Evolutionary conservation across 2,797 vertebrate genomes (phyloP).

Genomic region (Mionectes olivaceus): DNA sequence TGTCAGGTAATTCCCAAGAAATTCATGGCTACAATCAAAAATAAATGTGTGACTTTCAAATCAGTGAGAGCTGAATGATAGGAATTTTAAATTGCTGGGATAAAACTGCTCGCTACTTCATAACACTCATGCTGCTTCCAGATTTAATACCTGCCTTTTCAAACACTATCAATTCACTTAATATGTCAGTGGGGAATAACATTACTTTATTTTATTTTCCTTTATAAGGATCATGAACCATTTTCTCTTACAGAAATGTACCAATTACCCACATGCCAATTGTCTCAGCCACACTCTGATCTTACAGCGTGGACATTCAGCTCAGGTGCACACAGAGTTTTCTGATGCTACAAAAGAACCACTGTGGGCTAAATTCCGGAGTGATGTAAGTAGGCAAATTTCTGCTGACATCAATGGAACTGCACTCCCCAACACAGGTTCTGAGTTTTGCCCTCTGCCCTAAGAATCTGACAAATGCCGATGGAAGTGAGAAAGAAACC

Average conservation of each 20-base stretch:
- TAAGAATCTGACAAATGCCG: constrained; percentile 37
- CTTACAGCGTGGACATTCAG: constrained; percentile 34
- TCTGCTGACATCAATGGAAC: constrained; percentile 63
- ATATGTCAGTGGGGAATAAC: constrained; percentile 45
- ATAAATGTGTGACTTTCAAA: constrained; percentile 34
- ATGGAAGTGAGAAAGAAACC: constrained; percentile 26
- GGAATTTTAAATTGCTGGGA: constrained; percentile 52
- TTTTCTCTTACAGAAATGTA: not conserved
- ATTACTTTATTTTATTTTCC: constrained; percentile 47
- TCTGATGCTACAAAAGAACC: constrained; percentile 57
- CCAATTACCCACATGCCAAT: constrained; percentile 58
- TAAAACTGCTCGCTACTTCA: constrained; percentile 44
- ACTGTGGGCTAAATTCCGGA: constrained; percentile 53
- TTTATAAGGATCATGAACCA: constrained; percentile 46
- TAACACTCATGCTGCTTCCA: constrained; percentile 23
- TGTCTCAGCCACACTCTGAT: constrained; percentile 26
- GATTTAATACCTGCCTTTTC: constrained; percentile 55
- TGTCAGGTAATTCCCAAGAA: constrained; percentile 70
- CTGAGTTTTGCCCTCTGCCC: constrained; percentile 60
- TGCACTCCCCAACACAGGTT: not conserved
- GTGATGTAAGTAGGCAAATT: constrained; percentile 48
- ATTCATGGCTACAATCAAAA: constrained; percentile 49
- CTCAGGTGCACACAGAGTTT: constrained; percentile 49
- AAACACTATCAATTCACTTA: constrained; percentile 47
- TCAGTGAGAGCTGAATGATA: not conserved